Base-by-base conservation (phyloP, 2,888 invertebrate species). In the Pseudococcus viburni region DNA sequence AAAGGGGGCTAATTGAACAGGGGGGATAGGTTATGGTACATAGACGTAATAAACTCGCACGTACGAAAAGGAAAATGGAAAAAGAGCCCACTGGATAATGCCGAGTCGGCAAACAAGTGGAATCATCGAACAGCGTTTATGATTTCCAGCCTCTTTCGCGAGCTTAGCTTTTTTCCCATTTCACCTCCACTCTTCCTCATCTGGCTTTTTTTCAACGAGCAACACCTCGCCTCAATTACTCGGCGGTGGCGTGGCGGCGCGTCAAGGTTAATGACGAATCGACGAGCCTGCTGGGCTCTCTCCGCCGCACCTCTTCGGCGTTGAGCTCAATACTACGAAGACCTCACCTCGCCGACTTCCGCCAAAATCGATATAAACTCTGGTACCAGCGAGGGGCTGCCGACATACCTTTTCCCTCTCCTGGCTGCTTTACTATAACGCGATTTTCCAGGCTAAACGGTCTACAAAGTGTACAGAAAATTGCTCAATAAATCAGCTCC, bases 201-300 rank as follows among this genome's bases (percentile, higher is more conserved):
- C 42, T 59, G 59, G 59, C 64, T 64, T 22, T 64, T 64, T 64
- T 64, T 64, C 22, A 64, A 64, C 64, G 0, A 64, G 64, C 64
- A 64, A 64, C 64, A 64, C 64, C 22, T 64, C 64, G 64, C 19
- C 11, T 22, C 22, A 22, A 64, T 17, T n/a, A n/a, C 7, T n/a
- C n/a, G 42, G 42, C 42, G 8, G 42, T 15, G 51, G 51, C 15
- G 51, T 51, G 11, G 51, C 51, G n/a, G n/a, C 59, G 59, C 59
- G 7, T 59, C 59, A 59, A 59, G 59, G 59, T 59, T 59, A 59
- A 59, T 59, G 59, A 59, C n/a, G 59, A 59, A 59, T 59, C 19
- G 59, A 59, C 59, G 19, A 59, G 59, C 59, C 19, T 59, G n/a
- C 59, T 17, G 0, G 19, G n/a, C 59, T n/a, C 59, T n/a, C 59